phyloP scores from a whole-genome alignment of 1,140 invertebrate species.

The Sinella curviseta region DNA sequence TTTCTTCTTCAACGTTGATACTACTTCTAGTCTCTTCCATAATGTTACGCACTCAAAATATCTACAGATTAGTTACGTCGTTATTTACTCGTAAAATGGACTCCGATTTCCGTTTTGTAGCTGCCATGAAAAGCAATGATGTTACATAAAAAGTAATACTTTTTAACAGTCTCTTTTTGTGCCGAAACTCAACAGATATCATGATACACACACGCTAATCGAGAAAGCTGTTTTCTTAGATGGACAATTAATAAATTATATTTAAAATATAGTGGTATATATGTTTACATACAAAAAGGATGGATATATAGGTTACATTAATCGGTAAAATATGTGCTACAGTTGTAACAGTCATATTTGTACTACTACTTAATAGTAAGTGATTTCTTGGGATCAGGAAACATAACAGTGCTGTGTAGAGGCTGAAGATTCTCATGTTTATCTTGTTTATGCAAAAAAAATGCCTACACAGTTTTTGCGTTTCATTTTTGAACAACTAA shows the following conservation, averaged over 20 bases:
- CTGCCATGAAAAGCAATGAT: conserved; percentile 9
- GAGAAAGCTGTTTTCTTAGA: neutral
- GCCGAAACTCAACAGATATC: conserved; percentile 24
- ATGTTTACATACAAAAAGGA: neutral
- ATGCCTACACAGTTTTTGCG: neutral
- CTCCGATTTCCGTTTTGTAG: neutral
- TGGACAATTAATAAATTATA: neutral
- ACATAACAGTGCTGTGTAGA: conserved; percentile 20
- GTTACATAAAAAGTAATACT: neutral
- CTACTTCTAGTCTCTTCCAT: conserved; percentile 24
- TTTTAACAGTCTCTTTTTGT: conserved; percentile 1
- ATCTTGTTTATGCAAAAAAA: neutral
- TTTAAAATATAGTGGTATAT: neutral
- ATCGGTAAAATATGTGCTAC: neutral
- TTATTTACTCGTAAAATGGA: neutral
- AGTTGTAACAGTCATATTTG: neutral
- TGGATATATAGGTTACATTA: too few relatives aligned
- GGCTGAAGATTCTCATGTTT: neutral
- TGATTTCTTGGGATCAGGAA: conserved; percentile 20
- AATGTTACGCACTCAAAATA: conserved; percentile 2
- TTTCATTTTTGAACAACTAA: too few relatives aligned
- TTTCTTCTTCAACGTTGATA: neutral
- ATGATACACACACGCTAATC: neutral
- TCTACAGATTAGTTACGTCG: neutral
- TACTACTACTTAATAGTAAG: neutral